Evolutionary conservation across 2,797 vertebrate genomes (phyloP).

Genomic region (Pangasius krempfi): DNA sequence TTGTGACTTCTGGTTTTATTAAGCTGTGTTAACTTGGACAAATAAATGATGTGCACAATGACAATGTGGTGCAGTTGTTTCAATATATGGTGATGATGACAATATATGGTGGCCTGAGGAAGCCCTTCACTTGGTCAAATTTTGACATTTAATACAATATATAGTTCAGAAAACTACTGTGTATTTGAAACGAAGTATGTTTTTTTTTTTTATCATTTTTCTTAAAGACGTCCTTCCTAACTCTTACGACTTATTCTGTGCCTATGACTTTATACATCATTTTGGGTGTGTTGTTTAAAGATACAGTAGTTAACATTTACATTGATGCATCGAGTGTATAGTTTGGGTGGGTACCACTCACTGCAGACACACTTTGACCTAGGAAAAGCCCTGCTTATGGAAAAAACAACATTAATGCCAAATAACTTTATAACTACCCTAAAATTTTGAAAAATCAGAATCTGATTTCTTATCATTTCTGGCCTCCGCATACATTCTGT

Average conservation of each 20-base stretch:
- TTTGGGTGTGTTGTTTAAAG: not conserved
- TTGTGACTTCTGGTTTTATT: not conserved
- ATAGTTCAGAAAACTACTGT: not conserved
- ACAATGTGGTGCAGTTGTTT: not conserved
- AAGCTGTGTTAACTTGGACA: not conserved
- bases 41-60: not conserved
- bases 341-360: not conserved
- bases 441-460: not conserved
- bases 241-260: not conserved
- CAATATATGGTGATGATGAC: too few species aligned
- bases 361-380: not conserved
- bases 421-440: not conserved
- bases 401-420: not conserved
- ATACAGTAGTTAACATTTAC: not conserved
- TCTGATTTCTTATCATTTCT: not conserved
- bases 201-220: not conserved
- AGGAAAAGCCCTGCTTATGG: not conserved
- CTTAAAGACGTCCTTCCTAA: not conserved
- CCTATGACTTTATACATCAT: not conserved
- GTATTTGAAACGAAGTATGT: not conserved
- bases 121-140: not conserved
- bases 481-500: not conserved
- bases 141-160: not conserved
- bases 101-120: not conserved
- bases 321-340: not conserved